These are phyloP conservation scores for Pseudonaja textilis DNA, from an alignment of 2,113 vertebrate genomes.

Conservation along the genomic window DNA sequence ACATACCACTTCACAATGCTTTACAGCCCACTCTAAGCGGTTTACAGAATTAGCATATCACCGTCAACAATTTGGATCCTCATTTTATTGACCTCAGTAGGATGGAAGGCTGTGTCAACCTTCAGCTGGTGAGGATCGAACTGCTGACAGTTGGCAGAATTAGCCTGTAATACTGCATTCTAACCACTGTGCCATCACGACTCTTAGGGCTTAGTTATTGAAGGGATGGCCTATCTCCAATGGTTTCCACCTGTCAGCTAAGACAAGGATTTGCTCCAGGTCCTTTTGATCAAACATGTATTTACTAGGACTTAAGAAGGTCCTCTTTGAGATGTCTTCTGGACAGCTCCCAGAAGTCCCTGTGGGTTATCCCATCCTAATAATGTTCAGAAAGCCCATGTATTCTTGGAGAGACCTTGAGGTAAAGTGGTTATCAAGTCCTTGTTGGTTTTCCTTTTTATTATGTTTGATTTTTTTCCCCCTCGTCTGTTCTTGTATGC, in stretches of 20 bases:
- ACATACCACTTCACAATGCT: neutral
- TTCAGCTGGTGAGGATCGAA: neutral
- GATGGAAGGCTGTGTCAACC: neutral
- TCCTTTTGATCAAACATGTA: neutral
- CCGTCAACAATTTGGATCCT: neutral
- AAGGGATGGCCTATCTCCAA: neutral
- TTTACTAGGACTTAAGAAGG: neutral
- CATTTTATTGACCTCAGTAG: neutral
- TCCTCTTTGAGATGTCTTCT: neutral
- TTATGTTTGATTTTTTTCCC: neutral
- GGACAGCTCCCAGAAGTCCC: neutral
- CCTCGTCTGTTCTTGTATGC: neutral
- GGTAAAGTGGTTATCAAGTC: neutral
- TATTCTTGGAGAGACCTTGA: neutral
- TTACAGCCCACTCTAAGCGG: neutral
- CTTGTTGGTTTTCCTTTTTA: neutral
- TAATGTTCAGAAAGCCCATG: neutral
- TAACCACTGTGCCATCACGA: neutral
- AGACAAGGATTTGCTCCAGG: neutral
- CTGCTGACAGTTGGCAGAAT: neutral
- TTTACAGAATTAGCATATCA: neutral
- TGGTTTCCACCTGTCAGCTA: neutral
- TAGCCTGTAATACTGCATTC: neutral
- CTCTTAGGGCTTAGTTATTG: neutral
- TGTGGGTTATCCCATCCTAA: neutral